Percentiles rank a stretch among this genome's conserved stretches.
Evolutionary conservation across 2,797 vertebrate species (phyloP).

Genomic region (Gallinago stenura): DNA sequence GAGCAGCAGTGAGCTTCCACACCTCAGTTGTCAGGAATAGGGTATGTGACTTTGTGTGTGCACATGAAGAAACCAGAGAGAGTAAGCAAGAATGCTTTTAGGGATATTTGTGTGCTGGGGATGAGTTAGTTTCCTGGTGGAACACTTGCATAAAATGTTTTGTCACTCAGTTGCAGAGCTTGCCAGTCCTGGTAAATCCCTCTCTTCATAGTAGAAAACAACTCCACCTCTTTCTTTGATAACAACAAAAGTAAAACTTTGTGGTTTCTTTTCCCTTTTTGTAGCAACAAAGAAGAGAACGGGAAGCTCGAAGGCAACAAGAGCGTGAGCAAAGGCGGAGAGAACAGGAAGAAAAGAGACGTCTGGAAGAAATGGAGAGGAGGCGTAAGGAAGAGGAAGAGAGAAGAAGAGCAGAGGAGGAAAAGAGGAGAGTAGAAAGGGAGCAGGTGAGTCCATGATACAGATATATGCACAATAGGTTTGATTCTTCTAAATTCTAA

Average conservation of each 20-base stretch:
- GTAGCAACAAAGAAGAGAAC: slow-evolving; percentile 95
- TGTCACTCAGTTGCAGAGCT: slow-evolving; percentile 59
- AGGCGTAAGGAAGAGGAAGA: slow-evolving; percentile 96
- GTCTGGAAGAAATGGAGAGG: slow-evolving; percentile 93
- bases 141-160: slow-evolving; percentile 40
- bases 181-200: slow-evolving; percentile 57
- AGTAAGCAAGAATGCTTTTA: neutral
- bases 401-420: slow-evolving; percentile 92
- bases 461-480: neutral
- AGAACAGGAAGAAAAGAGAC: slow-evolving; percentile 95
- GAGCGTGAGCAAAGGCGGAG: slow-evolving; percentile 93
- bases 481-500: neutral
- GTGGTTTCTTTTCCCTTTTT: slow-evolving; percentile 54
- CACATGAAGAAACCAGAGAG: neutral
- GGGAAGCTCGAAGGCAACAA: slow-evolving; percentile 93
- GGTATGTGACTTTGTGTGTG: neutral
- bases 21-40: neutral
- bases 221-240: slow-evolving; percentile 66
- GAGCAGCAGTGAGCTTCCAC: neutral
- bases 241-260: slow-evolving; percentile 55
- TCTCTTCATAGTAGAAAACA: slow-evolving; percentile 35
- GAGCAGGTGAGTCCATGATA: slow-evolving; percentile 87
- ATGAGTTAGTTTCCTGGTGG: neutral
- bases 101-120: neutral
- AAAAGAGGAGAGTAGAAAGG: slow-evolving; percentile 93